Base-by-base conservation (phyloP, 2,113 vertebrate species). In the Guaruba guarouba region DNA sequence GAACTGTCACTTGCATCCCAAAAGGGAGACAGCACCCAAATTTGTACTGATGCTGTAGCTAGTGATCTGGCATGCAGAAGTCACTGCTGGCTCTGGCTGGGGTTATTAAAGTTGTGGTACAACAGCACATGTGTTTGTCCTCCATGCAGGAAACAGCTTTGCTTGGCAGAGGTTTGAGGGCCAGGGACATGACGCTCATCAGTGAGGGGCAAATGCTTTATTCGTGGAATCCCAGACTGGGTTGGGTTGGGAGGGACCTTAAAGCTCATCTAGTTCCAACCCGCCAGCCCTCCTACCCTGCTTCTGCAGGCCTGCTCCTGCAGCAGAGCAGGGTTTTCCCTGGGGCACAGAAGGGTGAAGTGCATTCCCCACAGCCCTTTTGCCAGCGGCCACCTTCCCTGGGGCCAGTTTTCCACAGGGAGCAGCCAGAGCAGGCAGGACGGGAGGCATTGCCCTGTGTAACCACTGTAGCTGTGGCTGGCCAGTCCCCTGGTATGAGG, bases 101-200 rank as follows among this genome's bases (percentile, higher is more conserved):
- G 14, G 2, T 33, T 86, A 95, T 92, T 97, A 97, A 97, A 97
- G 64, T 46, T 92, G 46, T 0, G 0, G 23, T 88, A 92, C 28
- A 83, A 52, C 13, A 63, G 31, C 5, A 35, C 6, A 0, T 48
- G 75, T 59, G 62, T 74, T 11, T 92, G 82, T 95, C 54, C 1
- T 35, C 33, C 33, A 67, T 62, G 52, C 2, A 16, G 33, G 54
- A 37, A 49, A 41, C 22, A 6, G 20, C 31, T 35, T 6, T 41
- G 27, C 17, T 3, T 69, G 51, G 37, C 10, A 5, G 39, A 71
- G 43, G 4, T 63, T 37, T 35, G 44, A 49, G 44, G 15, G 10
- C 13, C 10, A 3, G 46, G 24, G 37, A 0, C 4, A 17, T 0
- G 2, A 12, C 15, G 1, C 48, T 39, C 24, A 5, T 2, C 7